phyloP scores from a whole-genome alignment of 2,113 vertebrate species.

The Strix uralensis region DNA sequence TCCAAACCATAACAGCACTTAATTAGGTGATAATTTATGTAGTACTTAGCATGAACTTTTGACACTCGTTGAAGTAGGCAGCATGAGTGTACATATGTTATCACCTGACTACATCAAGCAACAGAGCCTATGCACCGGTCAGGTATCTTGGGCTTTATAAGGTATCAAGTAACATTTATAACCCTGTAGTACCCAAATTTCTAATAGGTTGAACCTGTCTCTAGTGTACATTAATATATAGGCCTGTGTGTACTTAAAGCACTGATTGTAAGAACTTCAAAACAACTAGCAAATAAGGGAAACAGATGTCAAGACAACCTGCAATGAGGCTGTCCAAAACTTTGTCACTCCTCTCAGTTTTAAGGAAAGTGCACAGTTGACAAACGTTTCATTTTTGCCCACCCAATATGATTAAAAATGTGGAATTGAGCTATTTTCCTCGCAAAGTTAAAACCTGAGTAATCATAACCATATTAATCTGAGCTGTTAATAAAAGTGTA shows the following conservation, averaged over 20 bases:
- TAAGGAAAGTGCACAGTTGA: not conserved
- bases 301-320: conserved; percentile 51
- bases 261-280: conserved; percentile 38
- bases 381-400: not conserved
- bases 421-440: not conserved
- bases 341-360: not conserved
- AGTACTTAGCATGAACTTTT: conserved; percentile 80
- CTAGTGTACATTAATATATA: conserved; percentile 60
- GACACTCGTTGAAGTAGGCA: conserved; percentile 71
- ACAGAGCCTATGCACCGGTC: conserved; percentile 8
- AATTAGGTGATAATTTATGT: conserved; percentile 86
- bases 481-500: not conserved
- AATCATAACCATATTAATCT: not conserved
- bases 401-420: not conserved
- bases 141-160: conserved; percentile 76
- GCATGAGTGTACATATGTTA: conserved; percentile 72
- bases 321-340: not conserved
- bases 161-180: conserved; percentile 71
- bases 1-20: conserved; percentile 77
- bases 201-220: conserved; percentile 58
- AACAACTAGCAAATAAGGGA: conserved; percentile 44
- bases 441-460: not conserved
- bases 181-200: conserved; percentile 66
- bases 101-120: conserved; percentile 77
- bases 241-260: conserved; percentile 32